Evolutionary conservation across 2,113 vertebrate species (phyloP), one percentile per base, ranked within the genome.

Genomic region (Willisornis vidua): DNA sequence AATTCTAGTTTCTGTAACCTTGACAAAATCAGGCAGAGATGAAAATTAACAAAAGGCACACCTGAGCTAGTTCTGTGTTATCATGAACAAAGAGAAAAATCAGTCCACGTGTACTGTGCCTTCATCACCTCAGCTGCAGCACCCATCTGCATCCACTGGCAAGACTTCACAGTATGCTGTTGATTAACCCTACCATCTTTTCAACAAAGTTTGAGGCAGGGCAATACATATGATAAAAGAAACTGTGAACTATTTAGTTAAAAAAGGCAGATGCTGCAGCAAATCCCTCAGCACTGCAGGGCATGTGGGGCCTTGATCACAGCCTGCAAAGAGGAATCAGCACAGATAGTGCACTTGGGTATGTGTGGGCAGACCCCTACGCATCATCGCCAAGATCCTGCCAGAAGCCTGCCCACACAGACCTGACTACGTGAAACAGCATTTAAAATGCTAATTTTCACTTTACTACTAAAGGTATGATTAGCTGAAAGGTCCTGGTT

Each of bases 341-440:
- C 90, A 84, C 14, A 28, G 96, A 89, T 7, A 65, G 81, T 35
- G 87, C 77, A n/a, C 61, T 66, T 3, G 75, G 52, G 65, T 63
- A 78, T 24, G 82, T 35, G 87, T 86, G 92, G 93, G 96, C 92
- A 96, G 92, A 90, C 75, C 59, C 90, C 94, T 26, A 77, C 48
- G 4, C 85, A 91, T 68, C 7, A 20, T 24, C 92, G 85, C 67
- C 68, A 13, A 58, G 85, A 65, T 83, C 51, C 83, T 97, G 94
- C 94, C 92, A 96, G 85, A 22, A 95, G 67, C 79, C 96, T 86
- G 85, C 96, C 96, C 92, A 93, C 93, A 5, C 85, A 96, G 58
- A 85, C 35, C 87, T 29, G 35, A n/a, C 79, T 80, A 87, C 3
- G 1, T 73, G 87, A 80, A 97, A 88, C 68, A 26, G 76, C 61